A percentile compares a stretch with the other conserved stretches of the same genome.
Evolutionary conservation across 2,113 vertebrate species (phyloP).

Genomic region (Mastomys coucha): DNA sequence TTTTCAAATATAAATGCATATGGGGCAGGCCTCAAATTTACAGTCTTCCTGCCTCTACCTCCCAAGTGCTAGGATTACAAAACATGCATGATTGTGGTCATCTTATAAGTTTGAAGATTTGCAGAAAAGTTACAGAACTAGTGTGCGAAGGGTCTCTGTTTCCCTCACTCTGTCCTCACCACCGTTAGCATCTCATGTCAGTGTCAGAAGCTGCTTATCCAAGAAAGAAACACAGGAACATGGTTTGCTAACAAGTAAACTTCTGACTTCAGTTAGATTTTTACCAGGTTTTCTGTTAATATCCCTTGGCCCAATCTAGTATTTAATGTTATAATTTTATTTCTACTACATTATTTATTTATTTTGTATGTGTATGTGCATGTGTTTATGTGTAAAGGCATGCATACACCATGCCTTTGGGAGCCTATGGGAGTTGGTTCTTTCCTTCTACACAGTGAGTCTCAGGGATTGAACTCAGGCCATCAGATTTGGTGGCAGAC

Average conservation of each 20-base stretch:
- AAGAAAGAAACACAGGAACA: neutral
- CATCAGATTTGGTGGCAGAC: neutral
- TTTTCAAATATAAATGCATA: neutral
- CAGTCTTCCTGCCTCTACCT: neutral
- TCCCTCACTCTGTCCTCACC: neutral
- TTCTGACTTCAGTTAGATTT: neutral
- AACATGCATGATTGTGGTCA: neutral
- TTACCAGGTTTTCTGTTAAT: neutral
- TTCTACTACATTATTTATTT: neutral
- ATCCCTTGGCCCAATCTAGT: neutral
- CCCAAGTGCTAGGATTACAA: neutral
- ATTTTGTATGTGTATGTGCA: neutral
- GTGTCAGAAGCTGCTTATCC: neutral
- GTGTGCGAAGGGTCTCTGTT: neutral
- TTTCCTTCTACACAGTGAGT: neutral
- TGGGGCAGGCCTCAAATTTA: neutral
- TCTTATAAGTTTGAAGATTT: neutral
- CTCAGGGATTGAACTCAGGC: neutral
- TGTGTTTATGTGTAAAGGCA: neutral
- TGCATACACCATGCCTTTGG: neutral
- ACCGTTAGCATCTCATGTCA: neutral
- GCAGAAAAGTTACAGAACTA: neutral
- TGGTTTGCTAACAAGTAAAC: neutral
- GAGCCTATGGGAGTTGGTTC: neutral
- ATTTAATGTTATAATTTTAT: neutral